phyloP scores from a whole-genome alignment of 2,888 invertebrate genomes.

The Dicyrtomina minuta region DNA sequence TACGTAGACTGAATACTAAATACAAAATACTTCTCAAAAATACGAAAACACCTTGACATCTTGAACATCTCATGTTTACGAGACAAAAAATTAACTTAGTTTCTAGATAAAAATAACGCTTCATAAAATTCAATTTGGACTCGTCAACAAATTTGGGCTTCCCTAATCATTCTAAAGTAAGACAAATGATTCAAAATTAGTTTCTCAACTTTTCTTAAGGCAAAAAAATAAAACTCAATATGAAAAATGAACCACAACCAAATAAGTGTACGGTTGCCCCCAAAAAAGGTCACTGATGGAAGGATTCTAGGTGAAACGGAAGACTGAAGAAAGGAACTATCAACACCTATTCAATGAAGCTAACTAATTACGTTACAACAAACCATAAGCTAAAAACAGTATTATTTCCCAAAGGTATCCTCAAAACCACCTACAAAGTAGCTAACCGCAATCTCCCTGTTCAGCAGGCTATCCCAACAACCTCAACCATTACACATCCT shows the following conservation, averaged over 20 bases:
- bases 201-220: not conserved
- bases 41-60: not conserved
- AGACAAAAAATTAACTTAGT: too few relatives aligned
- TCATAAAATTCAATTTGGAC: conserved; percentile 8
- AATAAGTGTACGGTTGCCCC: not conserved
- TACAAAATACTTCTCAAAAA: not conserved
- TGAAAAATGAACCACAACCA: not conserved
- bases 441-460: too few relatives aligned
- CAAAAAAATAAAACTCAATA: not conserved
- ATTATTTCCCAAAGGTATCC: not conserved
- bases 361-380: conserved; percentile 24
- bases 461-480: too few relatives aligned
- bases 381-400: conserved; percentile 17
- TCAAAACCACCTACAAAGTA: conserved; percentile 20
- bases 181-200: conserved; percentile 22
- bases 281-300: conserved; percentile 18
- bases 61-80: not conserved
- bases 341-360: conserved; percentile 19
- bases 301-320: conserved; percentile 11
- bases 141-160: not conserved
- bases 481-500: not conserved
- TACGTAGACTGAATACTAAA: not conserved
- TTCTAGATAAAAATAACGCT: too few relatives aligned
- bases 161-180: conserved; percentile 17
- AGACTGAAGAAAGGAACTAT: conserved; percentile 29